phyloP scores from a whole-genome alignment of 2,113 vertebrate genomes.

The Aphelocoma coerulescens region DNA sequence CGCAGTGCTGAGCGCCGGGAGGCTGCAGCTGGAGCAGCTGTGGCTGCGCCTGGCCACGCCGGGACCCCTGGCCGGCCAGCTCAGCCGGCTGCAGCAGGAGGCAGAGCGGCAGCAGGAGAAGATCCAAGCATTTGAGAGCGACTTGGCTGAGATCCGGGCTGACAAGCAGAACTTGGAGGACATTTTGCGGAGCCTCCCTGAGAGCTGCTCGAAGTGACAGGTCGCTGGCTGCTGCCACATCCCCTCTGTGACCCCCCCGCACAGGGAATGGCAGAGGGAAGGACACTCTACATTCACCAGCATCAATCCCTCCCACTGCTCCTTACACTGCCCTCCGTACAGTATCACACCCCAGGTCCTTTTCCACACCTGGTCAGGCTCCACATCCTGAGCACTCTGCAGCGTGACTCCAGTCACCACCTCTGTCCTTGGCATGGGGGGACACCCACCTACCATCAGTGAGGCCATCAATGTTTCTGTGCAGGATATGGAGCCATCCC shows the following conservation, averaged over 20 bases:
- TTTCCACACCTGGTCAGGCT: background rate
- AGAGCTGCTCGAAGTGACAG: slow-evolving; percentile 71
- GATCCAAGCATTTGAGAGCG: slow-evolving; percentile 75
- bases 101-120: slow-evolving; percentile 74
- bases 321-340: background rate
- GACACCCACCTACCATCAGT: background rate
- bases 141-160: slow-evolving; percentile 80
- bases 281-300: background rate
- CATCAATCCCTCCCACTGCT: background rate
- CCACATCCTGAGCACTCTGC: rapidly evolving
- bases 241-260: background rate
- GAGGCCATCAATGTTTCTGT: background rate
- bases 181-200: slow-evolving; percentile 81
- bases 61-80: slow-evolving; percentile 72
- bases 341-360: background rate
- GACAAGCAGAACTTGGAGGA: slow-evolving; percentile 87
- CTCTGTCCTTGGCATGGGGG: background rate
- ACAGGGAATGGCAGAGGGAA: background rate
- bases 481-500: background rate
- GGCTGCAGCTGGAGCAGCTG: slow-evolving; percentile 71
- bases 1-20: slow-evolving; percentile 72
- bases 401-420: background rate
- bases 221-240: background rate
- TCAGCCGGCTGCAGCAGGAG: slow-evolving; percentile 77
- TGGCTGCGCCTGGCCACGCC: slow-evolving; percentile 66